Evolutionary conservation across 2,113 vertebrate species (phyloP).

Genomic region (Scortum barcoo): DNA sequence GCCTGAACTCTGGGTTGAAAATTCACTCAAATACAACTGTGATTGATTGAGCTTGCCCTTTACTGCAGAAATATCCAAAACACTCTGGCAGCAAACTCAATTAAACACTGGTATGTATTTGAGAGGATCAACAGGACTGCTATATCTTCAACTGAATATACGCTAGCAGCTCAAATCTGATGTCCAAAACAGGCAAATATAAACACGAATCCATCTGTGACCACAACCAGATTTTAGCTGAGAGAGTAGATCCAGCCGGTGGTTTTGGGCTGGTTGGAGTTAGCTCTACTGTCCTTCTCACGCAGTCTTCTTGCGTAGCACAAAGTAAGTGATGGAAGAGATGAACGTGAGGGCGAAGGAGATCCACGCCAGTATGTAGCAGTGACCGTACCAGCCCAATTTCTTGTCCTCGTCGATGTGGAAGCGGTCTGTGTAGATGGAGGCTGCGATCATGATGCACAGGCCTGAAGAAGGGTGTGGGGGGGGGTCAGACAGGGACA

Average conservation of each 20-base stretch:
- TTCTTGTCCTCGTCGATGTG: slow-evolving; percentile 64
- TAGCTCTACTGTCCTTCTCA: slow-evolving; percentile 63
- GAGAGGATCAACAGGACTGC: slow-evolving; percentile 28
- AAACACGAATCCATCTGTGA: slow-evolving; percentile 16
- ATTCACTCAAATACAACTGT: slow-evolving; percentile 43
- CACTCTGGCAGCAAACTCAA: slow-evolving; percentile 19
- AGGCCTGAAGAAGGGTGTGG: slow-evolving; percentile 87
- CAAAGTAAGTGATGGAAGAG: slow-evolving; percentile 93
- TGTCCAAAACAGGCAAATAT: not conserved
- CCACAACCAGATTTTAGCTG: slow-evolving; percentile 45
- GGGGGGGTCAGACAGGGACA: not conserved
- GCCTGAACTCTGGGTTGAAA: slow-evolving; percentile 36
- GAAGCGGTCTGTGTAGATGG: slow-evolving; percentile 93
- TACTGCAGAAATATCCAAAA: slow-evolving; percentile 10
- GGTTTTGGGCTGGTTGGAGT: slow-evolving; percentile 21
- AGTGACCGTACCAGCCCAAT: slow-evolving; percentile 87
- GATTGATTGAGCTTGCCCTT: slow-evolving; percentile 40
- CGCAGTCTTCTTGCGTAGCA: slow-evolving; percentile 92
- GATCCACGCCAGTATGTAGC: slow-evolving; percentile 94
- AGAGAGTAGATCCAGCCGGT: slow-evolving; percentile 43
- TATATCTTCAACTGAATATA: slow-evolving; percentile 33
- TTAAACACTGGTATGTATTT: slow-evolving; percentile 35
- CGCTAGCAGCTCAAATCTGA: slow-evolving; percentile 58
- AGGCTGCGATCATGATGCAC: slow-evolving; percentile 95
- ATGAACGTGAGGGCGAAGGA: slow-evolving; percentile 91